These are phyloP conservation scores for Atlantisia rogersi DNA, from an alignment of 2,113 vertebrate genomes.

Conservation along the genomic window DNA sequence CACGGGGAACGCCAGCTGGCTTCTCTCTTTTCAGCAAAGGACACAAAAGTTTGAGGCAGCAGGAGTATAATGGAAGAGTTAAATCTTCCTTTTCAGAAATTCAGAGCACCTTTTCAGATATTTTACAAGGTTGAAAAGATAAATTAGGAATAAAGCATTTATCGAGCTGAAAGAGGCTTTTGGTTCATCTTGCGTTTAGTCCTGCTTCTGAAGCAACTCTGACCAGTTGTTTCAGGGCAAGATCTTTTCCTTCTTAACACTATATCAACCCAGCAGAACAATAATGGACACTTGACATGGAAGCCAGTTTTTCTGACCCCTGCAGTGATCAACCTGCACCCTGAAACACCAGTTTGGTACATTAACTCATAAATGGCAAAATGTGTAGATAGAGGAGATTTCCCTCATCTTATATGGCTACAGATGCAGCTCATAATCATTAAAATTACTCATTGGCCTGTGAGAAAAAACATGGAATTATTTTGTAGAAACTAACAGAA, in stretches of 20 bases:
- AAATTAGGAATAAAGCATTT: not conserved
- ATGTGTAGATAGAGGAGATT: not conserved
- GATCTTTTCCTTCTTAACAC: not conserved
- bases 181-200: not conserved
- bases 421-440: constrained; percentile 27
- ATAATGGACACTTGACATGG: not conserved
- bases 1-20: not conserved
- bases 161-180: not conserved
- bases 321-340: not conserved
- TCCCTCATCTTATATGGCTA: not conserved
- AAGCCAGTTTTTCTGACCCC: not conserved
- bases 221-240: not conserved
- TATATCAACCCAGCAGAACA: not conserved
- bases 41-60: not conserved
- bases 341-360: not conserved
- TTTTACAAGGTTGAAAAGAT: not conserved
- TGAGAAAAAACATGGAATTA: constrained; percentile 17
- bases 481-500: constrained; percentile 21
- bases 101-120: not conserved
- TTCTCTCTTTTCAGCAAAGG: not conserved
- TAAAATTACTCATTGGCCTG: constrained; percentile 43
- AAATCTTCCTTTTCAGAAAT: not conserved
- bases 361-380: not conserved
- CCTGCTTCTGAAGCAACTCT: not conserved
- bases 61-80: not conserved